A percentile compares a stretch with the other conserved stretches of the same genome.
These are phyloP conservation scores for Aleiodes leptofemur DNA, from an alignment of 2,888 invertebrate species.

Conservation along the genomic window DNA sequence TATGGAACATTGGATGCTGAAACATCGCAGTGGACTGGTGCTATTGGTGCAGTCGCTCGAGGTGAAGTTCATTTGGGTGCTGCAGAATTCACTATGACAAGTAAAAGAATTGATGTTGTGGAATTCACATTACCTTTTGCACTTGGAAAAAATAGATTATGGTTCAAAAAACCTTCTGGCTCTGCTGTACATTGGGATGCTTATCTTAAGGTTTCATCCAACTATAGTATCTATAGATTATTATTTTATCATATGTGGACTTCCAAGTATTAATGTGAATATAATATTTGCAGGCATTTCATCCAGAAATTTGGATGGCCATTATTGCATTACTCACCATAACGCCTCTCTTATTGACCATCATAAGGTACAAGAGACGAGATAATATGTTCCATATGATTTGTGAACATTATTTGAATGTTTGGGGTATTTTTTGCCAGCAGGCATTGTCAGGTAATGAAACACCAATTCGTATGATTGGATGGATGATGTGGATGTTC, in stretches of 20 bases:
- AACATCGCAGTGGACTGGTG: conserved; percentile 61
- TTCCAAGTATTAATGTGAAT: neutral
- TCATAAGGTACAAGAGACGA: conserved; percentile 47
- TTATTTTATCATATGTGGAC: neutral
- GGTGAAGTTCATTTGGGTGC: conserved; percentile 61
- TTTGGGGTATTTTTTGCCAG: conserved; percentile 66
- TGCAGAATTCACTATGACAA: conserved; percentile 63
- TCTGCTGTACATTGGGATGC: conserved; percentile 61
- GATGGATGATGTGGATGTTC: too few relatives aligned
- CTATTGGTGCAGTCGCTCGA: conserved; percentile 58
- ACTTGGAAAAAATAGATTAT: conserved; percentile 57
- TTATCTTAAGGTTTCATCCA: conserved; percentile 62
- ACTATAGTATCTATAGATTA: neutral
- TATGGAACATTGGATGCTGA: conserved; percentile 59
- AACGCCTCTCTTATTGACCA: conserved; percentile 45
- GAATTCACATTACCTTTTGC: conserved; percentile 67
- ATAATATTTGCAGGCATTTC: conserved; percentile 42
- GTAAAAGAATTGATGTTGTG: conserved; percentile 55
- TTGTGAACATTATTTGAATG: conserved; percentile 54
- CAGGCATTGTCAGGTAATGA: conserved; percentile 61
- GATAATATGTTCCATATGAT: conserved; percentile 28
- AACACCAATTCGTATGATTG: neutral
- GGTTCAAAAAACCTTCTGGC: conserved; percentile 56
- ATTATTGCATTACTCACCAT: conserved; percentile 46
- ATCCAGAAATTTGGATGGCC: conserved; percentile 53